Base-by-base conservation (phyloP, 92 coral and sea anemone species). In the Epizoanthus fatuus region DNA sequence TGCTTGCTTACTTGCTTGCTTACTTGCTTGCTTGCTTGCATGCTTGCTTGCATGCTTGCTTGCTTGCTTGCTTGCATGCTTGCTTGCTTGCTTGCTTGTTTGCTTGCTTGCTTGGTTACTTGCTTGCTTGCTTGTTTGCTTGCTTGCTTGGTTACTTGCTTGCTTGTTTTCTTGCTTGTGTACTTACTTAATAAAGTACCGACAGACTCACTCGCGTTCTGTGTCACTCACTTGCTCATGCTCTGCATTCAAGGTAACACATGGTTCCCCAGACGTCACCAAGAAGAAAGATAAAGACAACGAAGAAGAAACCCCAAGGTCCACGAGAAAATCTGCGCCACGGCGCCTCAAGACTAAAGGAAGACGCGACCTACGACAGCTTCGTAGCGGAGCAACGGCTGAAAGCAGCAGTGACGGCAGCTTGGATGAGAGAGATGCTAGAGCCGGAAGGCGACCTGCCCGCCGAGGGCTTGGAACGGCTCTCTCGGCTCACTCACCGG, bases 291-390 rank as follows among this genome's bases (percentile, higher is more conserved):
- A 64, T 22, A 40, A 80, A n/a, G 53, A 58, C 3, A 67, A 53
- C 66, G 68, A 42, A n/a, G 89, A 81, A 8, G 93, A 87, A 55
- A 89, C 98, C 14, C 95, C 93, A 4, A 96, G 86, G 51, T 94
- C 95, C 7, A 80, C 92, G 4, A 83, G 86, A n/a, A 94, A 91
- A 72, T 79, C 91, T 4, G 65, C 80, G 1, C 85, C 68, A 16
- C 39, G 65, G 40, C 74, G 84, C 12, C 35, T 71, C 45, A 47
- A 59, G 59, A 5, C 42, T 51, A 22, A 84, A 71, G 57, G 80
- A 81, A 29, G 49, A 38, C 65, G 55, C 44, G 74, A 60, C 42
- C 57, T 10, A 17, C 83, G 88, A 35, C 62, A 85, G 4, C 63
- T 69, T 1, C 68, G 68, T 19, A 79, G 90, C 8, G 64, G 75